Evolutionary conservation across 1,140 invertebrate genomes (phyloP).

Genomic region (Dysdera silvatica): DNA sequence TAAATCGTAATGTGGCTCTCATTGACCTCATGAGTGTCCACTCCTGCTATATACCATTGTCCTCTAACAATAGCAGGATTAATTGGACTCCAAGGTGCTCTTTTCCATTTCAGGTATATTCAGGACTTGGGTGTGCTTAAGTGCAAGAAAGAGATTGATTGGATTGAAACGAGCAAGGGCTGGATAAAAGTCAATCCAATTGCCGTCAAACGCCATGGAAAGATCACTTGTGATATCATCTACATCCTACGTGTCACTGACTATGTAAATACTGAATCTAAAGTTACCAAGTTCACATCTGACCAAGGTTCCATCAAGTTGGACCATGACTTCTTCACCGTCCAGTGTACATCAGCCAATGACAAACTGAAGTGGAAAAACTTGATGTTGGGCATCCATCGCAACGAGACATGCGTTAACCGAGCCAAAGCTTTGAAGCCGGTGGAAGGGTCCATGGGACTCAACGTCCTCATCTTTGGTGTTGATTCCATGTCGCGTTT

Average conservation of each 20-base stretch:
- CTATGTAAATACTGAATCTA: background rate
- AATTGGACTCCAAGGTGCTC: no score
- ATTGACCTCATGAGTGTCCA: no score
- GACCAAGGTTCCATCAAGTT: constrained; percentile 32
- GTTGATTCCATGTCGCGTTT: constrained; percentile 84
- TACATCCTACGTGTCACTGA: constrained; percentile 12
- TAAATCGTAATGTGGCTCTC: no score
- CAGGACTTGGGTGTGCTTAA: constrained; percentile 1
- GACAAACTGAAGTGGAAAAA: constrained; percentile 52
- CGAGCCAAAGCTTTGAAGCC: constrained; percentile 50
- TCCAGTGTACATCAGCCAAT: constrained; percentile 49
- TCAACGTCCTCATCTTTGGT: constrained; percentile 80
- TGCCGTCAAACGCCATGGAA: background rate
- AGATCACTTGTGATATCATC: constrained; percentile 11
- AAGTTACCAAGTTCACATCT: background rate
- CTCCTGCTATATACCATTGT: no score
- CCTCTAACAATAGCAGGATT: no score
- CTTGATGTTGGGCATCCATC: constrained; percentile 51
- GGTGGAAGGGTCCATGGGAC: constrained; percentile 46
- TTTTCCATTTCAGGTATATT: constrained; percentile 7
- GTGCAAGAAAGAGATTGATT: constrained; percentile 12
- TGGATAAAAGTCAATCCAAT: background rate
- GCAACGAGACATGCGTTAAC: constrained; percentile 45
- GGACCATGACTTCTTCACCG: constrained; percentile 55
- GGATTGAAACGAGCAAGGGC: background rate